Evolutionary conservation across 1,140 invertebrate genomes (phyloP).

Genomic region (Hormaphis cornu): DNA sequence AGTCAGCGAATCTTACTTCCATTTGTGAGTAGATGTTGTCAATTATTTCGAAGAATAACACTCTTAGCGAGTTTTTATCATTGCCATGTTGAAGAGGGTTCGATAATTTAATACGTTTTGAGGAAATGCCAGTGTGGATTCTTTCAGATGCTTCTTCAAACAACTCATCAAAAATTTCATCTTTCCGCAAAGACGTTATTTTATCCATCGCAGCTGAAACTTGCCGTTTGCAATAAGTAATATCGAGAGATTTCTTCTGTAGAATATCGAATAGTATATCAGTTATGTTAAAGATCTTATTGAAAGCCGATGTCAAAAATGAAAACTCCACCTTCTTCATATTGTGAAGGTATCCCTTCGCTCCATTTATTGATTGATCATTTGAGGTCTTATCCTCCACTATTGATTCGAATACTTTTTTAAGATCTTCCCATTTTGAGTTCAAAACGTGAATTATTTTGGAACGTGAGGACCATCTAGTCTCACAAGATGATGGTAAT

Average conservation of each 20-base stretch:
- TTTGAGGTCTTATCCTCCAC: not conserved
- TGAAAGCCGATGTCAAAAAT: not conserved
- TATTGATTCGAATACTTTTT: not conserved
- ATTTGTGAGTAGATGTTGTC: not conserved
- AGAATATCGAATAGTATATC: not conserved
- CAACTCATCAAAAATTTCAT: not conserved
- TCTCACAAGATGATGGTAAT: not conserved
- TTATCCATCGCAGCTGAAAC: not conserved
- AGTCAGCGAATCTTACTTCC: not conserved
- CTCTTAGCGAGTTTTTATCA: not conserved
- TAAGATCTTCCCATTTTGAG: not conserved
- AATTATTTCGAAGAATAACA: not conserved
- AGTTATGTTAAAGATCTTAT: not conserved
- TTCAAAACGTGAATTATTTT: not conserved
- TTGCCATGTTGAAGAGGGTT: no score
- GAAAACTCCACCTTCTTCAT: not conserved
- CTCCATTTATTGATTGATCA: not conserved
- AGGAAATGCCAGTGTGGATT: no score
- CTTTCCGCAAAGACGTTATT: not conserved
- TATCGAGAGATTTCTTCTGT: constrained; percentile 8
- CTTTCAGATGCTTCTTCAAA: not conserved
- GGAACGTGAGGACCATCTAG: constrained; percentile 4
- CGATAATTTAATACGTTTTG: not conserved
- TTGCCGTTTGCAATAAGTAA: not conserved
- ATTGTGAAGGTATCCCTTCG: not conserved